Evolutionary conservation across 2,797 vertebrate genomes (phyloP).

Genomic region (Heteromormyrus szaboi): DNA sequence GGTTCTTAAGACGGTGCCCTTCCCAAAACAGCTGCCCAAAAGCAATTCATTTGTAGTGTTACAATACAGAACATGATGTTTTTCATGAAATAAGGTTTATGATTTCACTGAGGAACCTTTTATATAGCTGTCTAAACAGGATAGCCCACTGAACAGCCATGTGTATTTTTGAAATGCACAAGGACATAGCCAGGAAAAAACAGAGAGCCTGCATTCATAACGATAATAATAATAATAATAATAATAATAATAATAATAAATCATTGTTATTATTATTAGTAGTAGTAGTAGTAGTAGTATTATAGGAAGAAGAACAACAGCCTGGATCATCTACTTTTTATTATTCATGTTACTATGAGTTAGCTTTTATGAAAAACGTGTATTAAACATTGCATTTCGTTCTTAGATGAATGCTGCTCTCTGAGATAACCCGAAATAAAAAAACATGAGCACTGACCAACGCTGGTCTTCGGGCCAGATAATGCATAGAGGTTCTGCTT

Average conservation of each 20-base stretch:
- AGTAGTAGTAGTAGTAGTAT: not conserved
- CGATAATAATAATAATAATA: not conserved
- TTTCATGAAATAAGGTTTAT: not conserved
- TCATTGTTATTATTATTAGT: not conserved
- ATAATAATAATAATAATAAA: not conserved
- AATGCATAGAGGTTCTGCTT: not conserved
- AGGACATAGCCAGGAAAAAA: not conserved
- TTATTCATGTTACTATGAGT: not conserved
- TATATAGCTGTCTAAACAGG: not conserved
- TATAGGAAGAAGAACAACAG: not conserved
- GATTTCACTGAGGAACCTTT: not conserved
- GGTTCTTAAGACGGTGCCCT: not conserved
- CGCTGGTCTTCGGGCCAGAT: not conserved
- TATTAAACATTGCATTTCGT: not conserved
- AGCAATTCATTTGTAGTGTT: conserved; percentile 6
- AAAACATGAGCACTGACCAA: not conserved
- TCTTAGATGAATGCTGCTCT: not conserved
- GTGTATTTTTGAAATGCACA: not conserved
- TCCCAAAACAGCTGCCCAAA: not conserved
- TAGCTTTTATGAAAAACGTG: not conserved
- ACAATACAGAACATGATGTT: conserved; percentile 26
- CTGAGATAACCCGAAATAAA: not conserved
- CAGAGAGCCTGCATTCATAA: not conserved
- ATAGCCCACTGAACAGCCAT: not conserved
- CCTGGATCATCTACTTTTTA: not conserved